These are phyloP conservation scores for Epinephelus coioides DNA, from an alignment of 2,797 vertebrate genomes.

Conservation along the genomic window DNA sequence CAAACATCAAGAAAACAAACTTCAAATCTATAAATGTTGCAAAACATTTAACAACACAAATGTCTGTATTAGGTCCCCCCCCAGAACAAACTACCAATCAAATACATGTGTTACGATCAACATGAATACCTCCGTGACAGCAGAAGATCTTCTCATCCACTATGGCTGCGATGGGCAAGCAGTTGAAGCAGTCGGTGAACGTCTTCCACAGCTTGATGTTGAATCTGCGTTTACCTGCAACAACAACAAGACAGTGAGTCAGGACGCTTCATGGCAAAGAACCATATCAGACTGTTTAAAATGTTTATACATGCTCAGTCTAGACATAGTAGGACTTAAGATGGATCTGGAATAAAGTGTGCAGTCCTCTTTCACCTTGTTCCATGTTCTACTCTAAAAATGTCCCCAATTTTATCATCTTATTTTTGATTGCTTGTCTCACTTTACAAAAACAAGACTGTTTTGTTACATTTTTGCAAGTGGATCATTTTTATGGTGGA, in stretches of 20 bases:
- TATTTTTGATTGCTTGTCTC: too few species aligned
- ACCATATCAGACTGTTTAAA: neutral
- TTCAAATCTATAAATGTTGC: neutral
- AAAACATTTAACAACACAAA: neutral
- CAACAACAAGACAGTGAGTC: neutral
- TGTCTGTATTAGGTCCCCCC: neutral
- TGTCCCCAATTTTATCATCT: too few species aligned
- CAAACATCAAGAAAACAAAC: neutral
- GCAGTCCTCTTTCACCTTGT: neutral
- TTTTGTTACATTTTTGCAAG: neutral
- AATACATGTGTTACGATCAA: neutral
- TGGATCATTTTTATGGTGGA: too few species aligned
- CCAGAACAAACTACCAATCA: neutral
- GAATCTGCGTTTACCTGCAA: constrained; percentile 94
- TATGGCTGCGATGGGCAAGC: constrained; percentile 95
- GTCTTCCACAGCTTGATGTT: constrained; percentile 99
- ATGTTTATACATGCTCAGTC: neutral
- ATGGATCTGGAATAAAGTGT: neutral
- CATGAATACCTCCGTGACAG: constrained; percentile 92
- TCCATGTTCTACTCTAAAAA: too few species aligned
- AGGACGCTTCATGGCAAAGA: neutral
- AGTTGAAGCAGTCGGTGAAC: constrained; percentile 98
- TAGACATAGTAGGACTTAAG: neutral
- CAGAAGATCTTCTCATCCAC: constrained; percentile 99
- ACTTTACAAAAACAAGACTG: neutral